These are phyloP conservation scores for Neofelis nebulosa DNA, from an alignment of 2,113 vertebrate genomes.

Conservation along the genomic window DNA sequence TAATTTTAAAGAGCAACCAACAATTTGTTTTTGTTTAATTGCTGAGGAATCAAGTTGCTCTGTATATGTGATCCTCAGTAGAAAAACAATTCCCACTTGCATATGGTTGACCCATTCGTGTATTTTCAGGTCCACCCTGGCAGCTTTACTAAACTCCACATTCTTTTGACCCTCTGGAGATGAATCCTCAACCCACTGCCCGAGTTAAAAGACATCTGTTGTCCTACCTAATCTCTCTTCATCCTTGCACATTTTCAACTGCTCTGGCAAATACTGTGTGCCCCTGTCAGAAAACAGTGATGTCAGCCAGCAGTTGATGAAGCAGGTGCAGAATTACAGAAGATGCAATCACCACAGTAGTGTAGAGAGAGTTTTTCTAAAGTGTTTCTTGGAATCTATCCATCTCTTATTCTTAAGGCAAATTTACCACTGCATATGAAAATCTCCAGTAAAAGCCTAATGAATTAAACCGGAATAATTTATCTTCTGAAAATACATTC, in stretches of 20 bases:
- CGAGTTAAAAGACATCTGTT: background rate
- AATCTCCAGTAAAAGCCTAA: constrained; percentile 34
- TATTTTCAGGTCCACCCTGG: background rate
- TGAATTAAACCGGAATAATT: constrained; percentile 35
- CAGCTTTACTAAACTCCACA: background rate
- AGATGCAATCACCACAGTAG: background rate
- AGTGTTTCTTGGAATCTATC: constrained; percentile 18
- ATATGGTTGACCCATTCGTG: background rate
- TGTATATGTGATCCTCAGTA: background rate
- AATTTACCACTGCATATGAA: constrained; percentile 14
- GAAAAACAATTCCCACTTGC: background rate
- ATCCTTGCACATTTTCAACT: background rate
- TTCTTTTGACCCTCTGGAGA: background rate
- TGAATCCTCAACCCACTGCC: background rate
- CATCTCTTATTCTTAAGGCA: background rate
- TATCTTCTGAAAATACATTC: constrained; percentile 35
- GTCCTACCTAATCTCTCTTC: background rate
- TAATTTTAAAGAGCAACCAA: background rate
- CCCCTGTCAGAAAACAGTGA: background rate
- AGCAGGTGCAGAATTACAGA: constrained; percentile 30
- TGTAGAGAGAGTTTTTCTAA: background rate
- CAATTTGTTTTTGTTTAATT: background rate
- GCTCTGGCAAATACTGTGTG: background rate
- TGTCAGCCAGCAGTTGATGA: background rate
- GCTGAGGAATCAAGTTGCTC: constrained; percentile 9